A percentile compares a stretch with the other conserved stretches of the same genome.
These are phyloP conservation scores for Ptychodera flava DNA, from an alignment of 35 echinoderm and acorn worm genomes.

Conservation along the genomic window DNA sequence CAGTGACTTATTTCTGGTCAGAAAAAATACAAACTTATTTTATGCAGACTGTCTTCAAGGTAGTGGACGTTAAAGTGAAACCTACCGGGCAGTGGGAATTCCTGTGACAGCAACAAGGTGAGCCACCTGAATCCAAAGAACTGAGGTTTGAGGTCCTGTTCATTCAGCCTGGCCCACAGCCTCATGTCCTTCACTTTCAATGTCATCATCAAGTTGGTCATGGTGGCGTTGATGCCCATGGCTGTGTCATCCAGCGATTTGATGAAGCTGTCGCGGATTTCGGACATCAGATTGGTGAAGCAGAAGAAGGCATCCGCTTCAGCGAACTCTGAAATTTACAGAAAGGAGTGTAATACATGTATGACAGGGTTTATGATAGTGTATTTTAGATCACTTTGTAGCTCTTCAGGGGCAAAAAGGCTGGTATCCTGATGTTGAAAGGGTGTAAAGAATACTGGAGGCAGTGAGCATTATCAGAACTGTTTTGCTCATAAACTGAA, in stretches of 20 bases:
- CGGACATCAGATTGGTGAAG: slow-evolving; percentile 96
- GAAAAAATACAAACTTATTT: not conserved
- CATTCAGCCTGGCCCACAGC: slow-evolving; percentile 46
- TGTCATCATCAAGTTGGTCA: slow-evolving; percentile 60
- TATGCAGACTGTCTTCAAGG: not conserved
- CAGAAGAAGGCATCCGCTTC: slow-evolving; percentile 98
- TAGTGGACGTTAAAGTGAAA: not conserved
- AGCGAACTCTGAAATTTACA: slow-evolving; percentile 56
- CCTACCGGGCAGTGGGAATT: slow-evolving; percentile 79
- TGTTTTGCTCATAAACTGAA: too few relatives aligned
- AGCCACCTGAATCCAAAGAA: slow-evolving; percentile 95
- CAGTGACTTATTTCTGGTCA: not conserved
- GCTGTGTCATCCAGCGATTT: slow-evolving; percentile 86
- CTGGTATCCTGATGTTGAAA: too few relatives aligned
- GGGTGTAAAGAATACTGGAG: too few relatives aligned
- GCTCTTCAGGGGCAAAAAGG: too few relatives aligned
- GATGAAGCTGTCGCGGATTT: slow-evolving; percentile 95
- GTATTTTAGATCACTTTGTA: too few relatives aligned
- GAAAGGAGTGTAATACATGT: not conserved
- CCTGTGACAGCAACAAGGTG: slow-evolving; percentile 78
- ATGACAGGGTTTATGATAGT: too few relatives aligned
- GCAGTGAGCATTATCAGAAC: too few relatives aligned
- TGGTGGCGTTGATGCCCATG: slow-evolving; percentile 85
- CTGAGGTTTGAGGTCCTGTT: slow-evolving; percentile 76
- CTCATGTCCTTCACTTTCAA: slow-evolving; percentile 57